A percentile compares a stretch with the other conserved stretches of the same genome.
Evolutionary conservation across 2,888 invertebrate species (phyloP).

Genomic region (Habrosyne pyritoides): DNA sequence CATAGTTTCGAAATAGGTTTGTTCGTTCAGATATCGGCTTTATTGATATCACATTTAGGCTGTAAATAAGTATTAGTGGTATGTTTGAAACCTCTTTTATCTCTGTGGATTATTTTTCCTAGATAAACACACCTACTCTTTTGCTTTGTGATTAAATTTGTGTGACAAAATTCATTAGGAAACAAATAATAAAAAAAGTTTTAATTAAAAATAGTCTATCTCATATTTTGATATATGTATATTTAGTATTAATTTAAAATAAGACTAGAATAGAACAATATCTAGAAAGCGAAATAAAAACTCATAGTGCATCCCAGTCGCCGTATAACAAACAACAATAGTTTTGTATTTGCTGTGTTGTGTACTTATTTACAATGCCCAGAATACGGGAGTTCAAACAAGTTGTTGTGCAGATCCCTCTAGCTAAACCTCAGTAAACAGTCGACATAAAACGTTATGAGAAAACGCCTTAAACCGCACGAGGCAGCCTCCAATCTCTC

Average conservation of each 20-base stretch:
- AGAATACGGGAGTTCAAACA: slow-evolving; percentile 56
- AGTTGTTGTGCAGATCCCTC: slow-evolving; percentile 58
- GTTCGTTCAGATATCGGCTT: slow-evolving; percentile 5
- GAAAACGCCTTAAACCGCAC: slow-evolving; percentile 61
- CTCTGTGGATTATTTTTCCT: too few species aligned
- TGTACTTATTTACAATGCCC: slow-evolving; percentile 48
- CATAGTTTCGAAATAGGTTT: not conserved
- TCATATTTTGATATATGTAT: too few species aligned
- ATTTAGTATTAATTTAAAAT: too few species aligned
- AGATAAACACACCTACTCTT: too few species aligned
- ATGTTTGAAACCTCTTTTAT: not conserved
- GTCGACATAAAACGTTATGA: slow-evolving; percentile 72
- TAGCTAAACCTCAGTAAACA: slow-evolving; percentile 64
- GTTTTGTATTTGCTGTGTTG: slow-evolving; percentile 35
- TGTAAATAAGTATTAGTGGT: not conserved
- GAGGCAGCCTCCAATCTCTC: slow-evolving; percentile 55
- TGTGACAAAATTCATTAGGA: too few species aligned
- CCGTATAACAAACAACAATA: slow-evolving; percentile 34
- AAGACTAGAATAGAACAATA: not conserved
- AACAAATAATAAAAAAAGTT: too few species aligned
- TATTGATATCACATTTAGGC: slow-evolving; percentile 11
- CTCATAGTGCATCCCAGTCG: slow-evolving; percentile 42
- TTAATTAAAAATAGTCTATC: too few species aligned
- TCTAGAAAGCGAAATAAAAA: slow-evolving; percentile 14
- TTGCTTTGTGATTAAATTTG: too few species aligned